These are phyloP conservation scores for Philaenus spumarius DNA, from an alignment of 1,140 invertebrate genomes.

Conservation along the genomic window DNA sequence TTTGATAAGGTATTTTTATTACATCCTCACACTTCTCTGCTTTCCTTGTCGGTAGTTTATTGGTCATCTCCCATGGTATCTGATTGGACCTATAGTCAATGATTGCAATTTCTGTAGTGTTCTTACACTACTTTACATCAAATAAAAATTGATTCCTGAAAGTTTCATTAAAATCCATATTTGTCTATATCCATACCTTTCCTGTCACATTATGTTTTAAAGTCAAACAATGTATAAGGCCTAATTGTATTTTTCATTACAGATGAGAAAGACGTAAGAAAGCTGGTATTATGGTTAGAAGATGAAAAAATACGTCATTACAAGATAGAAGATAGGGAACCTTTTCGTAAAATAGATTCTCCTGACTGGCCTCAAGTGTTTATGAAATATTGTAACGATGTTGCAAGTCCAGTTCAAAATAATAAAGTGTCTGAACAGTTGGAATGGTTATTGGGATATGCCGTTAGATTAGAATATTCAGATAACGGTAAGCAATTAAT, in stretches of 20 bases:
- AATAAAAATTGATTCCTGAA: conserved; percentile 13
- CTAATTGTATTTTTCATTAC: conserved; percentile 28
- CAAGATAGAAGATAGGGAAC: conserved; percentile 71
- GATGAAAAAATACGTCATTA: conserved; percentile 90
- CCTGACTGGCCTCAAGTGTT: conserved; percentile 65
- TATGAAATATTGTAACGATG: conserved; percentile 65
- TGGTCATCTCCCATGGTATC: background rate
- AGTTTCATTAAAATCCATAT: no score
- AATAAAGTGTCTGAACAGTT: conserved; percentile 52
- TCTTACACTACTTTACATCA: no score
- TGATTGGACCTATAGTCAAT: conserved; percentile 1
- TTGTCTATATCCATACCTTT: conserved; percentile 14
- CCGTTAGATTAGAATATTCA: conserved; percentile 72
- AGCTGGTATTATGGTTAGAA: conserved; percentile 83
- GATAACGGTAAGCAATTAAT: conserved; percentile 64
- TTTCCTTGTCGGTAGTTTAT: no score
- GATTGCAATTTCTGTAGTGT: conserved; percentile 10
- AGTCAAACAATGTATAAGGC: conserved; percentile 17
- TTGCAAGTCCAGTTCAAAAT: conserved; percentile 53
- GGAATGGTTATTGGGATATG: conserved; percentile 82
- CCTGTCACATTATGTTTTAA: conserved; percentile 18
- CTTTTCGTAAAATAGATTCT: conserved; percentile 55
- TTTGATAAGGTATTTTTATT: no score
- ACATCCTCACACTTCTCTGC: no score
- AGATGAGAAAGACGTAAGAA: conserved; percentile 75